phyloP scores from a whole-genome alignment of 1,140 invertebrate genomes.

The Drosophila ananassae region DNA sequence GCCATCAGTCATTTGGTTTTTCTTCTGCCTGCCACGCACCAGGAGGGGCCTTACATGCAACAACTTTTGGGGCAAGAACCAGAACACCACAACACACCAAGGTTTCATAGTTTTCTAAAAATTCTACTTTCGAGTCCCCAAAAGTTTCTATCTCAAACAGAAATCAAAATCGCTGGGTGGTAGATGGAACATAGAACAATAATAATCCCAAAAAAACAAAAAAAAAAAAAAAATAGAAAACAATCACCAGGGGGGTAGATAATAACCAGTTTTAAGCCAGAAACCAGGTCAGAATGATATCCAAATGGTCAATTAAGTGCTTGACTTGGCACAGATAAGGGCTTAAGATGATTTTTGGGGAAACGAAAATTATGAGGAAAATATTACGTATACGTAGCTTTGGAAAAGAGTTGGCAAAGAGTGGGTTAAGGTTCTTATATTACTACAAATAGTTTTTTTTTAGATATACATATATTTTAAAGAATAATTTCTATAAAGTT shows the following conservation, averaged over 20 bases:
- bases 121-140: conserved; percentile 8
- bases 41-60: conserved; percentile 19
- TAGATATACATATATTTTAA: too few species aligned
- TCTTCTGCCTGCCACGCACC: conserved; percentile 57
- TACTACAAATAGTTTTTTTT: too few species aligned
- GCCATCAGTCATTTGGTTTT: conserved; percentile 76
- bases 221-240: too few species aligned
- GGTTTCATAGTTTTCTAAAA: background rate
- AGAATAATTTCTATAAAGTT: too few species aligned
- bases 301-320: background rate
- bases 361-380: too few species aligned
- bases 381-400: too few species aligned
- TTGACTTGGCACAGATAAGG: background rate
- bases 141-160: conserved; percentile 14
- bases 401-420: too few species aligned
- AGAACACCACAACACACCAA: too few species aligned
- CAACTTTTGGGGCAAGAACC: background rate
- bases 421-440: too few species aligned
- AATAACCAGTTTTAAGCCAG: conserved; percentile 12
- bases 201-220: conserved; percentile 17
- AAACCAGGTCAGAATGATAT: conserved; percentile 2
- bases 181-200: conserved; percentile 1
- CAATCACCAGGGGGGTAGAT: conserved; percentile 17
- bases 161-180: conserved; percentile 30
- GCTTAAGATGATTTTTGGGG: too few species aligned